These are phyloP conservation scores for Centruroides vittatus DNA, from an alignment of 1,140 invertebrate genomes.

Conservation along the genomic window DNA sequence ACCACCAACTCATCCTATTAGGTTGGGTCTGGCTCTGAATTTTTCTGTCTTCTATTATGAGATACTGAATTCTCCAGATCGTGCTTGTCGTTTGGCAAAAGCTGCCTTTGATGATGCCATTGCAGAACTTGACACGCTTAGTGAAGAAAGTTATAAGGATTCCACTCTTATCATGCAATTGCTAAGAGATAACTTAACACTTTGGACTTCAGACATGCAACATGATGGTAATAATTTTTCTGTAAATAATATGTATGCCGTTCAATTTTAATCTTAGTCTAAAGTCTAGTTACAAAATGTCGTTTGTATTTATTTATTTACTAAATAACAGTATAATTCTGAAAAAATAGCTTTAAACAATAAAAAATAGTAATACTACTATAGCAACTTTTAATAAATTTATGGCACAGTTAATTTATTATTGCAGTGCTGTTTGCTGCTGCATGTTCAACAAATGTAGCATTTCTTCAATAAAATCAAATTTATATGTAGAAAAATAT, in stretches of 20 bases:
- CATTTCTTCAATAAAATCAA: too few relatives aligned
- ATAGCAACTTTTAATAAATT: neutral
- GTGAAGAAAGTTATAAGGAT: slow-evolving; percentile 97
- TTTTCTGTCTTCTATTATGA: slow-evolving; percentile 98
- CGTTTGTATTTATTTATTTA: neutral
- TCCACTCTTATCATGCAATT: slow-evolving; percentile 98
- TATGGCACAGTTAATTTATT: neutral
- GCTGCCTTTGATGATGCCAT: slow-evolving; percentile 96
- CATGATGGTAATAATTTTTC: slow-evolving; percentile 26
- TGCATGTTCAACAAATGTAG: too few relatives aligned
- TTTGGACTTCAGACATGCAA: slow-evolving; percentile 97
- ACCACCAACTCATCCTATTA: slow-evolving; percentile 82
- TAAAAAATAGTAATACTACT: neutral
- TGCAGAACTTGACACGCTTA: slow-evolving; percentile 82
- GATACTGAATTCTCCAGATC: slow-evolving; percentile 92
- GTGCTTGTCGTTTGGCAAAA: slow-evolving; percentile 88
- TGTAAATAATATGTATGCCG: neutral
- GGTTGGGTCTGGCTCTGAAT: slow-evolving; percentile 77
- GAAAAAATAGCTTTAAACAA: neutral
- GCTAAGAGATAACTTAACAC: slow-evolving; percentile 91
- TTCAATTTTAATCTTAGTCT: neutral
- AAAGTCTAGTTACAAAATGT: neutral
- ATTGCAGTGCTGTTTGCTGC: too few relatives aligned
- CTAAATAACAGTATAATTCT: neutral
- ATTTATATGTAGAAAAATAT: too few relatives aligned